Conservation (phyloP, 1,140 invertebrate genomes). For the Bombus huntii region DNA sequence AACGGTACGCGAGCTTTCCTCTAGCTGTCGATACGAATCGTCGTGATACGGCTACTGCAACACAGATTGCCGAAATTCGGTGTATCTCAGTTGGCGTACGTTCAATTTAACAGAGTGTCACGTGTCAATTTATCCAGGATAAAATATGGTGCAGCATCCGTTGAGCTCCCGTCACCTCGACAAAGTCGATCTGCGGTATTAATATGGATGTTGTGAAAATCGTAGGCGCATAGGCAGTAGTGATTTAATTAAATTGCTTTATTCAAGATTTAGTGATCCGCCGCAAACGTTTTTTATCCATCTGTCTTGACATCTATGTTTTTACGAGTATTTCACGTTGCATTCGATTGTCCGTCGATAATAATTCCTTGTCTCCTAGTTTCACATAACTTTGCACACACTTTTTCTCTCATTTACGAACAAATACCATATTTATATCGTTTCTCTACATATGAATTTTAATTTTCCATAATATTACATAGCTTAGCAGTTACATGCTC, state of each 20-base stretch:
- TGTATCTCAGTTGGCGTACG: constrained; percentile 30
- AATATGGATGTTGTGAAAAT: constrained; percentile 24
- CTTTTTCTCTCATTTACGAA: no score
- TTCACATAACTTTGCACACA: no score
- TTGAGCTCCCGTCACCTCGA: neutral
- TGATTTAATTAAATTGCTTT: constrained; percentile 15
- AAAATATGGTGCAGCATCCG: constrained; percentile 36
- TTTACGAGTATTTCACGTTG: neutral
- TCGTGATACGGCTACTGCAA: constrained; percentile 7
- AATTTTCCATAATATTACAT: no score
- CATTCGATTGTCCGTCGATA: neutral
- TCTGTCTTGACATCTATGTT: neutral
- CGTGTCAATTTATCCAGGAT: constrained; percentile 54
- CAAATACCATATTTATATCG: no score
- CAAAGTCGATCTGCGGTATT: constrained; percentile 26
- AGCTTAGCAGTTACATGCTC: no score
- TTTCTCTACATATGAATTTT: no score
- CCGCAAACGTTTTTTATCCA: neutral
- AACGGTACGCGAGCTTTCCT: constrained; percentile 22
- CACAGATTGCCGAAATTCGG: constrained; percentile 47
- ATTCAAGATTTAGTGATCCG: neutral
- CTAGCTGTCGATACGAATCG: constrained; percentile 37
- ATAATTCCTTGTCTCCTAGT: neutral
- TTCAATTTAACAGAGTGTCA: constrained; percentile 57
- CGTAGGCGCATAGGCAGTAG: no score